Percentiles rank a stretch among this genome's conserved stretches.
Conservation (phyloP, 2,797 vertebrate species). For the Lindbergichthys nudifrons region DNA sequence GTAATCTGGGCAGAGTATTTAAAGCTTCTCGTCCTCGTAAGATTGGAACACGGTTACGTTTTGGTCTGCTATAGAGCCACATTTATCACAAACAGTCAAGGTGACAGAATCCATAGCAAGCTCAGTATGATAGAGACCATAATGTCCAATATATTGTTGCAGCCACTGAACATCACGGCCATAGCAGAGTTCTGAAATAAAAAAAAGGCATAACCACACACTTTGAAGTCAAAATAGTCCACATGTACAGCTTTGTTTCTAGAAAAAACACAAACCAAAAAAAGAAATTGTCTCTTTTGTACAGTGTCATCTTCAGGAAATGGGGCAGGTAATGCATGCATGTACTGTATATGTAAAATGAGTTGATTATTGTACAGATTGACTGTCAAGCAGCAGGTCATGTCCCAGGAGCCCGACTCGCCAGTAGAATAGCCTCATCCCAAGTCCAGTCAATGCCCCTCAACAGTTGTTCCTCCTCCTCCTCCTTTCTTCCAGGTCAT, state of each 20-base stretch:
- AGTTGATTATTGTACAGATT: conserved; percentile 92
- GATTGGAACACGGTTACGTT: conserved; percentile 55
- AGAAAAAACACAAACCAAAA: conserved; percentile 58
- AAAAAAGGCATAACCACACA: conserved; percentile 75
- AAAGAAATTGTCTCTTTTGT: conserved; percentile 70
- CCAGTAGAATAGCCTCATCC: conserved; percentile 88
- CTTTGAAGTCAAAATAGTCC: conserved; percentile 63
- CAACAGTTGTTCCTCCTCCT: conserved; percentile 77
- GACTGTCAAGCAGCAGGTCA: conserved; percentile 90
- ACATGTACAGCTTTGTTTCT: conserved; percentile 64
- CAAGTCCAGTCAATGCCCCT: conserved; percentile 88
- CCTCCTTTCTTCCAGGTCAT: conserved; percentile 56
- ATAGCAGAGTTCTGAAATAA: conserved; percentile 59
- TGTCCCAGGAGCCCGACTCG: conserved; percentile 88
- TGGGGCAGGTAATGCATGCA: conserved; percentile 88
- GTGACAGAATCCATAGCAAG: conserved; percentile 64
- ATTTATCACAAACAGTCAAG: conserved; percentile 74
- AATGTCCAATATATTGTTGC: conserved; percentile 49
- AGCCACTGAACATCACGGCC: conserved; percentile 67
- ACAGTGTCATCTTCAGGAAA: conserved; percentile 78
- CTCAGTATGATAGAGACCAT: conserved; percentile 29
- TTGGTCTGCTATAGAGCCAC: conserved; percentile 58
- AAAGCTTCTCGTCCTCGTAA: conserved; percentile 81
- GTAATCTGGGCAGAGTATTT: conserved; percentile 77
- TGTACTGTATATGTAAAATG: conserved; percentile 89